Evolutionary conservation across 2,888 invertebrate genomes (phyloP), one percentile per base, ranked within the genome.

Genomic region (Marronus borbonicus): DNA sequence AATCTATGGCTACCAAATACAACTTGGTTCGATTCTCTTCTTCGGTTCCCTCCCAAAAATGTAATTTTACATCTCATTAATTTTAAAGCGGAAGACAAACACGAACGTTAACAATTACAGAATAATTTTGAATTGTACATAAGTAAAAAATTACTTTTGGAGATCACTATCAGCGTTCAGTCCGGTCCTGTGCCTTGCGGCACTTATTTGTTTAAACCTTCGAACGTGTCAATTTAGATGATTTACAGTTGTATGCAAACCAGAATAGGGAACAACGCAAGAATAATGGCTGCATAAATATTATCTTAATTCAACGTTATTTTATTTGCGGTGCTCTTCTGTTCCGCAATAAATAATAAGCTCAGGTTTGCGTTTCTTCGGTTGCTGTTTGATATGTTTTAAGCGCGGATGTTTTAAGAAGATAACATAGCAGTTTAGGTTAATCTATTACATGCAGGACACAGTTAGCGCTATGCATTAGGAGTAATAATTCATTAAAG

Each of bases 161-260:
- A 31, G 39, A 17, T 39, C n/a, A n/a, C 39, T 17, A 65, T 1
- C 39, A 14, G 8, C 10, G 10, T 17, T 36, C 14, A 44, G 31
- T 58, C 58, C 72, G 72, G 17, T 36, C 28, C 72, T 74, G 72
- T 12, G 1, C 7, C 5, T 58, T n/a, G 44, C 28, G 44, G 39
- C 60, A 24, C 69, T 81, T 81, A 81, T 82, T 80, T 80, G 76
- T 80, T 80, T 80, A 78, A 76, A 68, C 79, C 79, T 80, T 79
- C 80, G 79, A 80, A 80, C 80, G 80, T 81, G 81, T 82, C 82
- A 81, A 81, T 82, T 82, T 82, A 72, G 72, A 80, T 82, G 80
- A 82, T 76, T 81, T 82, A 81, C 79, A 77, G 72, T 76, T 10
- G 66, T 50, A 76, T 65, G 70, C 78, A 79, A 80, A 81, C 68